Percentiles rank a stretch among this genome's conserved stretches.
phyloP scores from a whole-genome alignment of 2,888 invertebrate genomes.

The Gastracanthus pulcherrimus region DNA sequence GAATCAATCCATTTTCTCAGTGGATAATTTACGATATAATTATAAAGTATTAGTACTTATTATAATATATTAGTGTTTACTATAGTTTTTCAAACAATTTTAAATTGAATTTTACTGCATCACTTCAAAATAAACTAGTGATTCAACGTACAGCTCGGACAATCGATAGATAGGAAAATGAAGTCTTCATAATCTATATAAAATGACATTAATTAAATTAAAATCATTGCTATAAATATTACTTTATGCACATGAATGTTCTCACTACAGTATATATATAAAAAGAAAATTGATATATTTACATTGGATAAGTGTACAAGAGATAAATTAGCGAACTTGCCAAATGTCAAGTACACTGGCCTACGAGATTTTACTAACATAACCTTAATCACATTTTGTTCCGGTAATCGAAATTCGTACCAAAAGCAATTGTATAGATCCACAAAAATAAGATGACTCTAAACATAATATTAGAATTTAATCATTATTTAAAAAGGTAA shows the following conservation, averaged over 20 bases:
- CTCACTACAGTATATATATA: background rate
- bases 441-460: background rate
- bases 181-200: slow-evolving; percentile 10
- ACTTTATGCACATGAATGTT: too few species aligned
- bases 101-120: too few species aligned
- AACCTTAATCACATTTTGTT: background rate
- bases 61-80: too few species aligned
- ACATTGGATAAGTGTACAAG: slow-evolving; percentile 57
- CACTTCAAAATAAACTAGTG: background rate
- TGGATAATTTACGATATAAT: too few species aligned
- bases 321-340: slow-evolving; percentile 56
- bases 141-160: slow-evolving; percentile 54
- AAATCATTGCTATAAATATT: background rate
- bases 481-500: background rate
- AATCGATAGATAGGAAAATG: slow-evolving; percentile 6
- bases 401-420: background rate
- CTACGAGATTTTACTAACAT: slow-evolving; percentile 59
- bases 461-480: background rate
- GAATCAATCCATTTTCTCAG: too few species aligned
- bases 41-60: too few species aligned
- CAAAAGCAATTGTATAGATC: slow-evolving; percentile 13
- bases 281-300: slow-evolving; percentile 5
- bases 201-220: background rate
- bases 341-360: slow-evolving; percentile 57
- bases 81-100: too few species aligned